These are phyloP conservation scores for Plebejus anna DNA, from an alignment of 2,888 invertebrate species.

Conservation along the genomic window DNA sequence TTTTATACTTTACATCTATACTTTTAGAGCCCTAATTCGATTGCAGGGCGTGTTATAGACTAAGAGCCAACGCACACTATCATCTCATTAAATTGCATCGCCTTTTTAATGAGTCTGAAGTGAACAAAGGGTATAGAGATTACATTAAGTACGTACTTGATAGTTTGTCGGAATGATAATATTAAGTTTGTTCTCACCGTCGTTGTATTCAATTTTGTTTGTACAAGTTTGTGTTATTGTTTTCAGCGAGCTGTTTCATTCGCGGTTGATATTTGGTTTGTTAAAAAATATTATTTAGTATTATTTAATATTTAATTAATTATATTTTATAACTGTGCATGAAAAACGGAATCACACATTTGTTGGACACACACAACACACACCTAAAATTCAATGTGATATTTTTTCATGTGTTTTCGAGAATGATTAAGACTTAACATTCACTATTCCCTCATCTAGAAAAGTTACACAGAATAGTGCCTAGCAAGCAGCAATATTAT, in stretches of 20 bases:
- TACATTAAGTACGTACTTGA: conserved; percentile 76
- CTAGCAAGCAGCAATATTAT: not conserved
- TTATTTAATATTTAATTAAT: not conserved
- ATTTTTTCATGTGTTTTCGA: not conserved
- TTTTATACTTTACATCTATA: conserved; percentile 43
- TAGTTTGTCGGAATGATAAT: conserved; percentile 59
- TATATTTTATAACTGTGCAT: not conserved
- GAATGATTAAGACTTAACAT: not conserved
- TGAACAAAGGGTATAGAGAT: conserved; percentile 79
- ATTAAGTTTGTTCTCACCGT: conserved; percentile 33
- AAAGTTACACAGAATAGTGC: no score
- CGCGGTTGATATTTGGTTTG: not conserved
- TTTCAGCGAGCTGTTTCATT: not conserved
- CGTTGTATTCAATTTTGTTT: conserved; percentile 21
- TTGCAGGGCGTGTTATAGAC: conserved; percentile 56
- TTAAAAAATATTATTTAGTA: not conserved
- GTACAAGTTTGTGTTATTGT: not conserved
- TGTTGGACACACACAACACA: no score
- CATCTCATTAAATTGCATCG: conserved; percentile 81
- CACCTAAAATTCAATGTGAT: no score
- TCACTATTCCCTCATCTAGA: not conserved
- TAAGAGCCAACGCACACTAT: conserved; percentile 79
- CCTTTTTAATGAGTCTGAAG: conserved; percentile 81
- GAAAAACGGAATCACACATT: no score
- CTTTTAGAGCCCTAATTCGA: conserved; percentile 48